Base-by-base conservation (phyloP, 2,113 vertebrate genomes). In the Salvelinus alpinus region DNA sequence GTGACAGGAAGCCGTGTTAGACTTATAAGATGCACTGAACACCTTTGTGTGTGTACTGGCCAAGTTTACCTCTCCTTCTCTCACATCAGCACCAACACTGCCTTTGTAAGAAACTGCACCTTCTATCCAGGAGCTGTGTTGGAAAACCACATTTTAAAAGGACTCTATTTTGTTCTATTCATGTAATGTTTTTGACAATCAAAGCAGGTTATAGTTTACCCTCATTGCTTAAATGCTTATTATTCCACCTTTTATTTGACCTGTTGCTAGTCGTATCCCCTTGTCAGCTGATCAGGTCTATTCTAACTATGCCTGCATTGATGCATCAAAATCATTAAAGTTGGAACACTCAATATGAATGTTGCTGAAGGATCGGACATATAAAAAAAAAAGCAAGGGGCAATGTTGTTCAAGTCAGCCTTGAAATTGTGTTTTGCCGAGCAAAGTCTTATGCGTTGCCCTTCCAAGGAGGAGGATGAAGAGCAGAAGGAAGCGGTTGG, bases 11-110 rank as follows among this genome's bases (percentile, higher is more conserved):
- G 51, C 51, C 51, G 1, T 54, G 16, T 54, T 54, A 54, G 51
- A 54, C 51, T 5, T 4, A 16, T 54, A 14, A 54, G 51, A 54
- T 54, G 51, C 51, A 54, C 51, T 54, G 51, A 54, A 51, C 12
- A 16, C 48, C 48, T 51, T 16, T 51, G 12, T 51, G 48, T 51
- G 48, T 51, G n/a, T n/a, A 60, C 65, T 75, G 74, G 84, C 82
- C 62, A 75, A 54, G 73, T 85, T 86, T 77, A 86, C 84, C 71
- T 85, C 79, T 71, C 59, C 72, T 79, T 80, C 71, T 44, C 24
- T 51, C 66, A 77, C 27, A 66, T 68, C 60, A 75, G 70, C 38
- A 54, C 47, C 75, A 81, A 74, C 75, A 80, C 83, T 74, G 73
- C 78, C 54, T 57, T 16, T 20, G 54, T 22, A 62, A 62, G n/a